Conservation (phyloP, 1,140 invertebrate genomes). For the Macrocentrus cingulum region DNA sequence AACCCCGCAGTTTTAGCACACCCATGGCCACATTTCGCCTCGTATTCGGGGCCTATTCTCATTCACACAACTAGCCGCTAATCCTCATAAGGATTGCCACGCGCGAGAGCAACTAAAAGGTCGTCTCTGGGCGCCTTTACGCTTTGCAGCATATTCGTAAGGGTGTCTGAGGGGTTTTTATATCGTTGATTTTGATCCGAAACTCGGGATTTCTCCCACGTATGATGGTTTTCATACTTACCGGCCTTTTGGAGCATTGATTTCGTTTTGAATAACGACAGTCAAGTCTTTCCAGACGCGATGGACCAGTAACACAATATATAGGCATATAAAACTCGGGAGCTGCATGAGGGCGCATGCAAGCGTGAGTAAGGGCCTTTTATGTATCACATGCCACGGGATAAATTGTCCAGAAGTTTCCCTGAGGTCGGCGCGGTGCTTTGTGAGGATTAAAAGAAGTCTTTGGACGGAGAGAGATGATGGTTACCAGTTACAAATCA, state of each 20-base stretch:
- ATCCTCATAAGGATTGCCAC: conserved; percentile 30
- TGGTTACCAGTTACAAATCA: conserved; percentile 33
- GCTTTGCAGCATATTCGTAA: neutral
- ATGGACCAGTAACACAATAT: conserved; percentile 23
- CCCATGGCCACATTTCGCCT: conserved; percentile 11
- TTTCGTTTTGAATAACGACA: too few relatives aligned
- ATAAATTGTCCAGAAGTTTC: conserved; percentile 37
- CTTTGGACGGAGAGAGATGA: conserved; percentile 8
- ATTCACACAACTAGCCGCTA: conserved; percentile 25
- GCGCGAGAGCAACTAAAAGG: conserved; percentile 21
- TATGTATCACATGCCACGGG: conserved; percentile 35
- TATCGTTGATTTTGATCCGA: conserved; percentile 17
- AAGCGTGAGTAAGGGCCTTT: conserved; percentile 33
- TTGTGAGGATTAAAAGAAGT: conserved; percentile 32
- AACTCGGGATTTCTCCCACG: conserved; percentile 9
- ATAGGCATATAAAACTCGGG: conserved; percentile 5
- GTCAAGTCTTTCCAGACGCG: neutral
- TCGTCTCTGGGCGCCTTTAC: neutral
- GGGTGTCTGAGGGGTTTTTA: too few relatives aligned
- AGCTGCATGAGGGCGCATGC: conserved; percentile 19
- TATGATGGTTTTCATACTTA: conserved; percentile 7
- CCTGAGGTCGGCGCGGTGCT: conserved; percentile 28
- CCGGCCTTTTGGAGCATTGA: neutral
- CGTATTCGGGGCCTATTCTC: conserved; percentile 9
- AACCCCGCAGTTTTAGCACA: conserved; percentile 21